phyloP scores from a whole-genome alignment of 2,797 vertebrate species.

The Otolemur crassicaudatus region DNA sequence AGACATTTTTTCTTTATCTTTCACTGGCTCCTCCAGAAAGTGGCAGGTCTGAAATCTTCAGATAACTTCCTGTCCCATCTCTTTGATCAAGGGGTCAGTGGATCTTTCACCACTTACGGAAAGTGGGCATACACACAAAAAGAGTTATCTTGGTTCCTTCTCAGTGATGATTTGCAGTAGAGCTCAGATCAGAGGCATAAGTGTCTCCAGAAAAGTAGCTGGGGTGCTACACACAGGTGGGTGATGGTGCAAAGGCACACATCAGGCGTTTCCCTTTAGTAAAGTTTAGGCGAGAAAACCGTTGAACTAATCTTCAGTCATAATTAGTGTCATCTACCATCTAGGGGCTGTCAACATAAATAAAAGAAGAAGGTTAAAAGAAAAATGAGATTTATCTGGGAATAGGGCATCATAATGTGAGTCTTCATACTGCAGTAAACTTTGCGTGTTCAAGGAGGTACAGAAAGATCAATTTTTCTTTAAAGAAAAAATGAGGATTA shows the following conservation, averaged over 20 bases:
- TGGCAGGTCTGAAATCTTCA: neutral
- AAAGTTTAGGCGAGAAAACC: neutral
- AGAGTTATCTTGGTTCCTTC: neutral
- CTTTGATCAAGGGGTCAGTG: neutral
- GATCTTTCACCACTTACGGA: neutral
- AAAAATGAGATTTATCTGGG: neutral
- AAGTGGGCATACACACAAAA: neutral
- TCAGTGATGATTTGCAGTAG: neutral
- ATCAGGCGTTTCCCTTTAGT: neutral
- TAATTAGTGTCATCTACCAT: neutral
- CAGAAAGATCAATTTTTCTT: neutral
- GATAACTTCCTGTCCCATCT: neutral
- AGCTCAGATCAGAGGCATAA: neutral
- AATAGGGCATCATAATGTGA: neutral
- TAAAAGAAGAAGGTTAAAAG: neutral
- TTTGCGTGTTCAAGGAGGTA: neutral
- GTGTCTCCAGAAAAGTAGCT: neutral
- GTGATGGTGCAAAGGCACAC: neutral
- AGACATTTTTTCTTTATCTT: neutral
- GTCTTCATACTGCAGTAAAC: neutral
- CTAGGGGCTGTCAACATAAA: neutral
- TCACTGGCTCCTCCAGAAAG: neutral
- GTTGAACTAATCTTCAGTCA: neutral
- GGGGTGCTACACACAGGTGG: neutral
- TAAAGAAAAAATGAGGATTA: neutral